phyloP scores from a whole-genome alignment of 2,797 vertebrate species.

The Uromys caudimaculatus region DNA sequence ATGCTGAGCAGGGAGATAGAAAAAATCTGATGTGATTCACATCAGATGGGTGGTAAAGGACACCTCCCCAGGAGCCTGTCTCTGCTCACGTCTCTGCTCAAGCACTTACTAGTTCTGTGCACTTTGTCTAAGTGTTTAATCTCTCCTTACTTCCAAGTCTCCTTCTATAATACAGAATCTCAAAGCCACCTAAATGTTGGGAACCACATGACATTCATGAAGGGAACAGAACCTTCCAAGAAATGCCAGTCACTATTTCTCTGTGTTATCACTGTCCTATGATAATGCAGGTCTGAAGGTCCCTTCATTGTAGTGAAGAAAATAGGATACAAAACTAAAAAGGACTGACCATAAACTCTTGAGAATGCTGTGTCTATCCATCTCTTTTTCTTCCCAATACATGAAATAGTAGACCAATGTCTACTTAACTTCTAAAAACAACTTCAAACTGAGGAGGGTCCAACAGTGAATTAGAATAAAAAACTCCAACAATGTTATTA shows the following conservation, averaged over 20 bases:
- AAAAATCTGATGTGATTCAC: not conserved
- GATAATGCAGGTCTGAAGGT: not conserved
- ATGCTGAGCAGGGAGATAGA: not conserved
- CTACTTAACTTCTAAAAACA: not conserved
- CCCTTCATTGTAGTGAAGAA: not conserved
- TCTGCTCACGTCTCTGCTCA: not conserved
- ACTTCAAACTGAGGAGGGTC: not conserved
- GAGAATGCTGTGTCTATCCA: not conserved
- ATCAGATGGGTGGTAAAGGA: not conserved
- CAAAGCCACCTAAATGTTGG: not conserved
- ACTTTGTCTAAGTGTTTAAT: not conserved
- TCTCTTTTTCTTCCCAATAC: not conserved
- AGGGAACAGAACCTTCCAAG: not conserved
- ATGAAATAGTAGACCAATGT: not conserved
- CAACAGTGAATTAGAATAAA: not conserved
- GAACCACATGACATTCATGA: not conserved
- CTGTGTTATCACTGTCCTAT: not conserved
- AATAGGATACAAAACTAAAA: slow-evolving; percentile 44
- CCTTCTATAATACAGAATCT: not conserved
- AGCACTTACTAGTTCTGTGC: not conserved
- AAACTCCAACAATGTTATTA: not conserved
- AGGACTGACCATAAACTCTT: not conserved
- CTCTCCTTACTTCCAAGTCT: not conserved
- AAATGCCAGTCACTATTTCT: not conserved
- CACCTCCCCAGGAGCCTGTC: not conserved